Evolutionary conservation across 64 coral and sea anemone species (phyloP).

Genomic region (Hydrozoanthus tunicans): DNA sequence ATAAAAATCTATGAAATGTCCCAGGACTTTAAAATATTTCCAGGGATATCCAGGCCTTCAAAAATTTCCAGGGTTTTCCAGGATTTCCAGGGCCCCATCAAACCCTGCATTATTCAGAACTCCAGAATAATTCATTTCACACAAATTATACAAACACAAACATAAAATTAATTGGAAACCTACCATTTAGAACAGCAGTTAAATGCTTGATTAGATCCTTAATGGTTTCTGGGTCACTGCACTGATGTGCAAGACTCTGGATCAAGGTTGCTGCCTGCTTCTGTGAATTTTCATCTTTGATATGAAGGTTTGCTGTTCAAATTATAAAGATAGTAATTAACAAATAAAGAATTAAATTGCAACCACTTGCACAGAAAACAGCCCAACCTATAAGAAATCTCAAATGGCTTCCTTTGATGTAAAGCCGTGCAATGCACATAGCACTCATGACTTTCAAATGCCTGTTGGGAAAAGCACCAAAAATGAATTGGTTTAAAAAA

Average conservation of each 20-base stretch:
- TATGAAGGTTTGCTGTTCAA: slow-evolving; percentile 72
- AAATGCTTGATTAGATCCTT: slow-evolving; percentile 78
- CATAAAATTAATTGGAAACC: not conserved
- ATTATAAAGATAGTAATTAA: not conserved
- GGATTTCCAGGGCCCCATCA: too few relatives aligned
- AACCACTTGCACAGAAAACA: too few relatives aligned
- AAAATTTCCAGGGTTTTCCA: not conserved
- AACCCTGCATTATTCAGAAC: too few relatives aligned
- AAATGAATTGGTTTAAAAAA: too few relatives aligned
- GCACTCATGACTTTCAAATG: too few relatives aligned
- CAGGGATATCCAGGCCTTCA: too few relatives aligned
- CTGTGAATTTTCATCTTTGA: slow-evolving; percentile 82
- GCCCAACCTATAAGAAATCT: too few relatives aligned
- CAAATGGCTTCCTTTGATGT: too few relatives aligned
- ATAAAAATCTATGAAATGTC: not conserved
- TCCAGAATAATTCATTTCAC: too few relatives aligned
- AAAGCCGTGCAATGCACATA: too few relatives aligned
- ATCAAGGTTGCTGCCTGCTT: slow-evolving; percentile 65
- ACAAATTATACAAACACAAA: too few relatives aligned
- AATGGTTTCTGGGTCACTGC: slow-evolving; percentile 83
- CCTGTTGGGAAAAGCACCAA: too few relatives aligned
- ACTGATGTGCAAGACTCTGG: slow-evolving; percentile 87
- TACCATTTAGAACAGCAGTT: slow-evolving; percentile 91
- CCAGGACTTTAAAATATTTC: not conserved
- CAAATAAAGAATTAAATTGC: not conserved